A percentile compares a stretch with the other conserved stretches of the same genome.
Conservation (phyloP, 1,140 invertebrate genomes). For the Drosophila bocki region DNA sequence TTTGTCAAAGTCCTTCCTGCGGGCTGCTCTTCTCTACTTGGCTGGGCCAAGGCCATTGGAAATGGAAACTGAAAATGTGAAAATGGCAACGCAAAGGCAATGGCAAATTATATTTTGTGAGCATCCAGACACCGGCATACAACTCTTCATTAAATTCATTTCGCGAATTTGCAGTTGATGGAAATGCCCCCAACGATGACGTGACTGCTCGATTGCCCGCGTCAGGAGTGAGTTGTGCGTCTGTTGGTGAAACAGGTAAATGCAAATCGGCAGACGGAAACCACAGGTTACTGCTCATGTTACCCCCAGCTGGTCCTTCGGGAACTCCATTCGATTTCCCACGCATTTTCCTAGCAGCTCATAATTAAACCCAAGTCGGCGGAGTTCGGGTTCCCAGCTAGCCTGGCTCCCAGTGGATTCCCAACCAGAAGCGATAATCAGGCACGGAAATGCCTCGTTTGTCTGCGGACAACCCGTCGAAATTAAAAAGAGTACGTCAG, state of each 20-base stretch:
- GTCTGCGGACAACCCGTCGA: conserved; percentile 54
- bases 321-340: conserved; percentile 35
- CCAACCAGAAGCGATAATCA: conserved; percentile 50
- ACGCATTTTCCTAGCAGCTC: conserved; percentile 67
- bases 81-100: conserved; percentile 24
- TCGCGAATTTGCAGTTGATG: conserved; percentile 25
- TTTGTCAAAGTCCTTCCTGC: background rate
- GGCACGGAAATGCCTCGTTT: conserved; percentile 75
- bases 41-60: conserved; percentile 17
- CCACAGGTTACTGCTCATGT: conserved; percentile 13
- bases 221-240: background rate
- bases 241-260: background rate
- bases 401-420: conserved; percentile 22
- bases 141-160: conserved; percentile 58
- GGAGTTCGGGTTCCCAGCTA: conserved; percentile 9
- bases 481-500: conserved; percentile 61
- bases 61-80: conserved; percentile 41
- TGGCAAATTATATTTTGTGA: conserved; percentile 43
- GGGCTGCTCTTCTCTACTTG: background rate
- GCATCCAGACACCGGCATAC: conserved; percentile 8
- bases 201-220: conserved; percentile 1
- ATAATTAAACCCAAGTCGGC: conserved; percentile 56
- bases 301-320: background rate
- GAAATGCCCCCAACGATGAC: conserved; percentile 13
- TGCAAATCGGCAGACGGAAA: conserved; percentile 5